Percentiles rank a stretch among this genome's conserved stretches.
These are phyloP conservation scores for Megalops cyprinoides DNA, from an alignment of 2,797 vertebrate species.

Conservation along the genomic window DNA sequence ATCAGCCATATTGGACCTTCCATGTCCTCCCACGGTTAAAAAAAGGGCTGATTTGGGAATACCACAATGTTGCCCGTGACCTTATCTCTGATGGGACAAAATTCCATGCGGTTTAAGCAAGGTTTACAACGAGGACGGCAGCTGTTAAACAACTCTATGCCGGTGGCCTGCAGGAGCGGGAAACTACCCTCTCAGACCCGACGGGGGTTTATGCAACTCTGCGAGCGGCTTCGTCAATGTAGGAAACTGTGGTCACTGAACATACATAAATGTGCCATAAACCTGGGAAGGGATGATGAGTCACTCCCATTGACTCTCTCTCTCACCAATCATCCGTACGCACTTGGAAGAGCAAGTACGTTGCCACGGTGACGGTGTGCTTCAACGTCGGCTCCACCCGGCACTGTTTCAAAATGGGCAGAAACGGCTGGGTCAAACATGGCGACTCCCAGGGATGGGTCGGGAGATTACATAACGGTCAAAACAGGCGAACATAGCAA, in stretches of 20 bases:
- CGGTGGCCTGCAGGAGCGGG: neutral
- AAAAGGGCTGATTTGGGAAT: neutral
- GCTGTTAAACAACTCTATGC: neutral
- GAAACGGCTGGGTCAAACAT: neutral
- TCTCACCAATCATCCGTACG: neutral
- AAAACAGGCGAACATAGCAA: neutral
- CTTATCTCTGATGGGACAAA: neutral
- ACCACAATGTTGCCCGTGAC: neutral
- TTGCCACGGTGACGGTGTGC: neutral
- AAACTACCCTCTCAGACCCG: neutral
- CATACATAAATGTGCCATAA: neutral
- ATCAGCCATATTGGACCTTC: neutral
- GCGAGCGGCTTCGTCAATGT: neutral
- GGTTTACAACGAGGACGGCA: neutral
- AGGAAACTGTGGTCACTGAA: constrained; percentile 3
- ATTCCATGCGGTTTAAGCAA: neutral
- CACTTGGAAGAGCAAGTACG: neutral
- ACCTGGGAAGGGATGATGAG: constrained; percentile 6
- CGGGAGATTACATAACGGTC: neutral
- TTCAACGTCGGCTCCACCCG: neutral
- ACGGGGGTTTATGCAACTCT: neutral
- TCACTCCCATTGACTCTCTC: constrained; percentile 8
- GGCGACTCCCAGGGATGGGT: neutral
- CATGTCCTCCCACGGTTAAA: neutral
- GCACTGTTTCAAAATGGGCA: neutral